Base-by-base conservation (phyloP, 2,113 vertebrate species). In the Etheostoma spectabile region DNA sequence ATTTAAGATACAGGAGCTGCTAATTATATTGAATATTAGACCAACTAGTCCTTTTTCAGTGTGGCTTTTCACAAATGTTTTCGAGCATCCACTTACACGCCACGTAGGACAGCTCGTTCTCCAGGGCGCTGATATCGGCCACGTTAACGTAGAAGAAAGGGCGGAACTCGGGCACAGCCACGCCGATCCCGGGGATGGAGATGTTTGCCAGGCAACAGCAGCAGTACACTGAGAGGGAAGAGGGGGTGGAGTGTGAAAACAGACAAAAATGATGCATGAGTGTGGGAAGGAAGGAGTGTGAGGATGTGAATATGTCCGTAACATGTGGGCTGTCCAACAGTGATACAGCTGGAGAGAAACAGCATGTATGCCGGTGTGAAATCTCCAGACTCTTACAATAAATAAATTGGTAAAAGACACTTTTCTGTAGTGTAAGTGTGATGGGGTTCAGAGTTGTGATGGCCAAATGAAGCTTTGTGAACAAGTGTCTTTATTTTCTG, bases 71-170 rank as follows among this genome's bases (percentile, higher is more conserved):
- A 80, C n/a, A 48, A 49, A 52, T 3, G 8, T 53, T 38, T 24
- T 75, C 0, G 6, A 57, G 66, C 19, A 8, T 46, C 62, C 52
- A 96, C 97, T 97, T 89, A 98, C 98, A 99, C 33, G 98, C 97
- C 69, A 99, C 98, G 0, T 98, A 99, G 24, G 97, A 97, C 85
- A 97, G 94, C 94, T 99, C 97, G 1, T 96, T 97, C 92, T 98
- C 97, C 93, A 99, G 95, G 87, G 96, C 96, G 87, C 96, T 95
- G 80, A 99, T 99, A 79, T 99, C 98, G 0, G 97, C 96, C 86
- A 99, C 97, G 0, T 97, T 99, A 63, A 99, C 96, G 0, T 99
- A 99, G 92, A 99, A 99, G 92, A 98, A 99, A n/a, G 98, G 98
- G 79, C 97, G 96, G 79, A 97, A 97, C 88, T 98, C 97, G 0